These are phyloP conservation scores for Hycleus cichorii DNA, from an alignment of 1,140 invertebrate species.

Conservation along the genomic window DNA sequence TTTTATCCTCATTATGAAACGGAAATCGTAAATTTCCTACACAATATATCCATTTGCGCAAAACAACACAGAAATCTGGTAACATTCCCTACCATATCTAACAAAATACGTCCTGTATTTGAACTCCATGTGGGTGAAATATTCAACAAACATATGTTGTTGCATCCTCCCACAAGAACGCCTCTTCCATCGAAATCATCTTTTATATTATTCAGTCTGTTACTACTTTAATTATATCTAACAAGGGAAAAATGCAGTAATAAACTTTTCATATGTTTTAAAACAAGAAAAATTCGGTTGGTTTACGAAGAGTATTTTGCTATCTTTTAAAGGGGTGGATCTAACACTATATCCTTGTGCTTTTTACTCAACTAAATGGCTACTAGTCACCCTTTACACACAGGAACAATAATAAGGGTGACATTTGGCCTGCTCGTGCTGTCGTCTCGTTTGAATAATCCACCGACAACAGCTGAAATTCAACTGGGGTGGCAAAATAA, in stretches of 20 bases:
- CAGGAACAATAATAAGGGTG: conserved; percentile 16
- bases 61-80: too few relatives aligned
- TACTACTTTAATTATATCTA: neutral
- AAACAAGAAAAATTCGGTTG: too few relatives aligned
- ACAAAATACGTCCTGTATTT: too few relatives aligned
- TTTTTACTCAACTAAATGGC: neutral
- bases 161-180: neutral
- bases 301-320: neutral
- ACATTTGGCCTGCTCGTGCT: conserved; percentile 19
- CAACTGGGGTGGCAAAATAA: neutral
- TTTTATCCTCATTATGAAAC: too few relatives aligned
- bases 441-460: conserved; percentile 15
- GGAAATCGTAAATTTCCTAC: too few relatives aligned
- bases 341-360: neutral
- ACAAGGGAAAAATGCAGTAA: too few relatives aligned
- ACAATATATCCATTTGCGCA: too few relatives aligned
- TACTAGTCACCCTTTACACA: conserved; percentile 6
- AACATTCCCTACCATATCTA: too few relatives aligned
- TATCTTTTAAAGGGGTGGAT: neutral
- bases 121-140: too few relatives aligned
- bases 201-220: neutral
- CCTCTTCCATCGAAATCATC: neutral
- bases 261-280: too few relatives aligned
- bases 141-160: too few relatives aligned
- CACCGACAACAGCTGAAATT: conserved; percentile 9